phyloP scores from a whole-genome alignment of 2,113 vertebrate species.

The Talpa occidentalis region DNA sequence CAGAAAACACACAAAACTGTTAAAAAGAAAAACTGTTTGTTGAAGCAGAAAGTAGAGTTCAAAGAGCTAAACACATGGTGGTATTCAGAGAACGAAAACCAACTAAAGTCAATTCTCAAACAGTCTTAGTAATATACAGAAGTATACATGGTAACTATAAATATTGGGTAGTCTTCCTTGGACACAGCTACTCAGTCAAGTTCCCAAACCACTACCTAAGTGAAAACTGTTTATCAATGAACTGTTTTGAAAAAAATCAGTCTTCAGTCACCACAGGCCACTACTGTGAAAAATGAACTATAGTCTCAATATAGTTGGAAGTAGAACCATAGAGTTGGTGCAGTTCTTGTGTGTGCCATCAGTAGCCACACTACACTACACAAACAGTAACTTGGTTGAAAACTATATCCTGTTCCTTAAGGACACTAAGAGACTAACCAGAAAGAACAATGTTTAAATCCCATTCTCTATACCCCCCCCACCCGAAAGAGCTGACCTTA shows the following conservation, averaged over 20 bases:
- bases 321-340: not conserved
- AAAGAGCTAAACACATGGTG: slow-evolving; percentile 6
- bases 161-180: not conserved
- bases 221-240: not conserved
- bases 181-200: not conserved
- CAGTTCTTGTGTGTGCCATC: not conserved
- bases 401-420: not conserved
- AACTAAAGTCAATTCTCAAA: slow-evolving; percentile 48
- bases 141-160: not conserved
- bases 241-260: not conserved
- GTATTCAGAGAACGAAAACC: slow-evolving; percentile 46
- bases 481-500: slow-evolving; percentile 19
- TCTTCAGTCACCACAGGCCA: not conserved
- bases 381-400: not conserved
- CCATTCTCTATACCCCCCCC: slow-evolving; percentile 8
- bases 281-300: not conserved
- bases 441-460: not conserved
- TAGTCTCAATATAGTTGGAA: not conserved
- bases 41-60: slow-evolving; percentile 26
- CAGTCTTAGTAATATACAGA: slow-evolving; percentile 1
- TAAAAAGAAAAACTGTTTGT: slow-evolving; percentile 16
- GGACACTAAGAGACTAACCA: not conserved
- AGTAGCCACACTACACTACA: not conserved
- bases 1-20: not conserved
- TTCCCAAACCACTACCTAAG: slow-evolving; percentile 17